These are phyloP conservation scores for Amiota minor DNA, from an alignment of 2,888 invertebrate genomes.

Conservation along the genomic window DNA sequence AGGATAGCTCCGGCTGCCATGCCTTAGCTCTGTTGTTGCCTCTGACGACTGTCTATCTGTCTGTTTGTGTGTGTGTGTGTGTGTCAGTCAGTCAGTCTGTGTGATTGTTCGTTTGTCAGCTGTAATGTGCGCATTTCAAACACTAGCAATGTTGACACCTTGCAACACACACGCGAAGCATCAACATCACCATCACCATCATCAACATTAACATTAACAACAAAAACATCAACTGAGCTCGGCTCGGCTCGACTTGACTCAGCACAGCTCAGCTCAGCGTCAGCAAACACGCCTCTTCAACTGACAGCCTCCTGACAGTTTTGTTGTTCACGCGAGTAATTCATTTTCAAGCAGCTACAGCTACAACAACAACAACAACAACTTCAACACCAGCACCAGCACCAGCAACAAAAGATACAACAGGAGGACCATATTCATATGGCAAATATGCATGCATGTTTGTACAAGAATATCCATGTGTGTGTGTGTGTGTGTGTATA, in stretches of 20 bases:
- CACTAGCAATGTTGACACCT: conserved; percentile 63
- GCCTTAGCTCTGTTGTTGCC: conserved; percentile 41
- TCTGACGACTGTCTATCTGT: conserved; percentile 44
- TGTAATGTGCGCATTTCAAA: conserved; percentile 64
- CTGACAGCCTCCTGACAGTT: conserved; percentile 72
- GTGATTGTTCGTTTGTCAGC: conserved; percentile 60
- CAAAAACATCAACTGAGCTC: conserved; percentile 28
- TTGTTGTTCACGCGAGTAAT: conserved; percentile 73
- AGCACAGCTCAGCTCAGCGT: conserved; percentile 33
- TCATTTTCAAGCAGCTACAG: conserved; percentile 62
- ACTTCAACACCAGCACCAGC: conserved; percentile 35
- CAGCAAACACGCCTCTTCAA: conserved; percentile 55
- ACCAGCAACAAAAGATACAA: background rate
- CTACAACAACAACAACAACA: conserved; percentile 44
- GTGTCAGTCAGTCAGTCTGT: background rate
- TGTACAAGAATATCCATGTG: background rate
- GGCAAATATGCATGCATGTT: background rate
- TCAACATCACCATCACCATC: conserved; percentile 35
- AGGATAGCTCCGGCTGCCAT: conserved; percentile 29
- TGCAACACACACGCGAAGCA: conserved; percentile 43
- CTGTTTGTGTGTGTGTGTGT: no score
- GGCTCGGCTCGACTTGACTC: background rate
- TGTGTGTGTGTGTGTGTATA: background rate
- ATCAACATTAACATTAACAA: conserved; percentile 14
- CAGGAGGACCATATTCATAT: conserved; percentile 16